Percentiles rank a stretch among this genome's conserved stretches.
Conservation (phyloP, 2,888 invertebrate genomes). For the Drepana falcataria region DNA sequence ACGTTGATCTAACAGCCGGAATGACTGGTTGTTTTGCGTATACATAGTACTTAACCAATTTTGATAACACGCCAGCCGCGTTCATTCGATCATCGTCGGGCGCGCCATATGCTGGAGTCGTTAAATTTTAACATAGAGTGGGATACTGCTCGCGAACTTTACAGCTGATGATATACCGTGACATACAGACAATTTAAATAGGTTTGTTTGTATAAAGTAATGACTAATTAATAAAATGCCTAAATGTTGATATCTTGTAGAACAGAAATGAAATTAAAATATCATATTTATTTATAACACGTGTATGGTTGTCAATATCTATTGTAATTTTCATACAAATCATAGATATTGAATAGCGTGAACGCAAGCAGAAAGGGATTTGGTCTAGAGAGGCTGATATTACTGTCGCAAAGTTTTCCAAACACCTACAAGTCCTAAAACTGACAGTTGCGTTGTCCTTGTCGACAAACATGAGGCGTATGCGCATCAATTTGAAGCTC, state of each 20-base stretch:
- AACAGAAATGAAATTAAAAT: too few species aligned
- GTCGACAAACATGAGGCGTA: not conserved
- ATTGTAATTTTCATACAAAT: too few species aligned
- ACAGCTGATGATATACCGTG: not conserved
- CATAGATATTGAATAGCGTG: too few species aligned
- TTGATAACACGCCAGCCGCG: slow-evolving; percentile 41
- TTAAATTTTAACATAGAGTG: slow-evolving; percentile 23
- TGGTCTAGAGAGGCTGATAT: too few species aligned
- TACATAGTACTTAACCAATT: slow-evolving; percentile 53
- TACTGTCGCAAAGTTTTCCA: too few species aligned
- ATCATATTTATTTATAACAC: too few species aligned
- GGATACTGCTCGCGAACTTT: slow-evolving; percentile 4
- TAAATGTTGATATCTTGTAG: too few species aligned
- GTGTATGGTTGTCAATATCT: too few species aligned
- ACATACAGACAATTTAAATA: too few species aligned
- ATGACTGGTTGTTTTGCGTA: slow-evolving; percentile 67
- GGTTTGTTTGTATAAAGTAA: too few species aligned
- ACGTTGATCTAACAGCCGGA: slow-evolving; percentile 41
- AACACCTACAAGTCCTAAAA: not conserved
- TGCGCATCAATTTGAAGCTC: not conserved
- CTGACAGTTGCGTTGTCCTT: not conserved
- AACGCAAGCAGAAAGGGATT: too few species aligned
- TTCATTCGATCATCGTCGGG: slow-evolving; percentile 10
- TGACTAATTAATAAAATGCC: too few species aligned
- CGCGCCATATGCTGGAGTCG: slow-evolving; percentile 54